Evolutionary conservation across 2,888 invertebrate species (phyloP).

Genomic region (Drosophila kuntzei): DNA sequence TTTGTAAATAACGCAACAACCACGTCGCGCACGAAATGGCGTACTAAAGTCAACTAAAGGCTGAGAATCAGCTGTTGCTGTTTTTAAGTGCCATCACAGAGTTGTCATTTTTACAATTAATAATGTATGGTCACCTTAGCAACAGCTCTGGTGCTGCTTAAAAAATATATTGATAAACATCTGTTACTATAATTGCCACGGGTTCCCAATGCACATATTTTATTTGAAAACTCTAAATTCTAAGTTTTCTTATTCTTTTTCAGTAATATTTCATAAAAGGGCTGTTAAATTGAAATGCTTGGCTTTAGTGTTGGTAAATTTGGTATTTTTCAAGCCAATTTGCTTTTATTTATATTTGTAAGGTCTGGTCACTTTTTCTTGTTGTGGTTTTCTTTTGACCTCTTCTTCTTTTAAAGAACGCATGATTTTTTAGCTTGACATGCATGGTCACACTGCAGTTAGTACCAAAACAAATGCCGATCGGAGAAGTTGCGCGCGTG

Average conservation of each 20-base stretch:
- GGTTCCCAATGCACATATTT: too few species aligned
- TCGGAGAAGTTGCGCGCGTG: slow-evolving; percentile 55
- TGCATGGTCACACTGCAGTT: slow-evolving; percentile 52
- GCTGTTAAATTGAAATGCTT: too few species aligned
- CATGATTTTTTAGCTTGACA: slow-evolving; percentile 20
- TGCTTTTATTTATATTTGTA: background rate
- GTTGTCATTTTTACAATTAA: background rate
- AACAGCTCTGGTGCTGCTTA: too few species aligned
- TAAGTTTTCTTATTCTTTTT: too few species aligned
- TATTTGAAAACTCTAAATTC: too few species aligned
- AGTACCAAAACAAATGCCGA: slow-evolving; percentile 69
- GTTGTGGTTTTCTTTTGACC: slow-evolving; percentile 26
- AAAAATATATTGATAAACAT: too few species aligned
- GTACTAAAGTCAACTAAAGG: slow-evolving; percentile 60
- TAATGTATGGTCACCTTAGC: slow-evolving; percentile 31
- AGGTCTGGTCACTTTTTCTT: slow-evolving; percentile 15
- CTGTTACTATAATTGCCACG: too few species aligned
- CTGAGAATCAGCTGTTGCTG: slow-evolving; percentile 45
- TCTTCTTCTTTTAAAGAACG: slow-evolving; percentile 24
- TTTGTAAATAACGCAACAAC: slow-evolving; percentile 12
- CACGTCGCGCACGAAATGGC: slow-evolving; percentile 61
- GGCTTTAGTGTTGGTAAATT: background rate
- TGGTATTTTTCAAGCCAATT: background rate
- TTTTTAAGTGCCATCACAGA: slow-evolving; percentile 15
- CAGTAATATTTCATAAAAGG: too few species aligned